phyloP scores from a whole-genome alignment of 2,797 vertebrate species.

The Cryptoblepharus egeriae region DNA sequence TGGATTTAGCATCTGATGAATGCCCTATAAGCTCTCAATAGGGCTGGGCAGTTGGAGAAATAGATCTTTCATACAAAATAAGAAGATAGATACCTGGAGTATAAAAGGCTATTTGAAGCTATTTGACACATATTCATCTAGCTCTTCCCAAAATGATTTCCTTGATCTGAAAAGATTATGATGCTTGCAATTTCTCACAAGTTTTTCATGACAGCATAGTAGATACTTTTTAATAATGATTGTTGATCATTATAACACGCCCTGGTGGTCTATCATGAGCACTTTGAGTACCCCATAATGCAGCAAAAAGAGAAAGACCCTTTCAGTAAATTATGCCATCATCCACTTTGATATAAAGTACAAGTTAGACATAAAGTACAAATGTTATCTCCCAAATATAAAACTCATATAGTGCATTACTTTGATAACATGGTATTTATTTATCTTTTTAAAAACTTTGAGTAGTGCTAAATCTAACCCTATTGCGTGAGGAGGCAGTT shows the following conservation, averaged over 20 bases:
- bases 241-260: too few species aligned
- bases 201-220: neutral
- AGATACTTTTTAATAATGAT: neutral
- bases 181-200: neutral
- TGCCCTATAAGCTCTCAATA: too few species aligned
- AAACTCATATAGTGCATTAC: neutral
- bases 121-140: too few species aligned
- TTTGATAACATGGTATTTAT: conserved; percentile 23
- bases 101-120: too few species aligned
- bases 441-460: conserved; percentile 2
- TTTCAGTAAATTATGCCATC: neutral
- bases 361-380: accelerated
- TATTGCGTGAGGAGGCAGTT: conserved; percentile 5
- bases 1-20: too few species aligned
- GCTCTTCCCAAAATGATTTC: neutral
- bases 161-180: neutral
- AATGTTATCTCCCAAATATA: neutral
- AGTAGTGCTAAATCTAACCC: conserved; percentile 19
- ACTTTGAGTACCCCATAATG: too few species aligned
- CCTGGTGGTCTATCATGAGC: too few species aligned
- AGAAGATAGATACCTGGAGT: too few species aligned
- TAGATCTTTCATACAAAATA: too few species aligned
- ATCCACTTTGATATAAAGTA: neutral
- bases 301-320: too few species aligned
- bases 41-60: too few species aligned